These are phyloP conservation scores for Nemotelus pantherinus DNA, from an alignment of 2,888 invertebrate species.

Conservation along the genomic window DNA sequence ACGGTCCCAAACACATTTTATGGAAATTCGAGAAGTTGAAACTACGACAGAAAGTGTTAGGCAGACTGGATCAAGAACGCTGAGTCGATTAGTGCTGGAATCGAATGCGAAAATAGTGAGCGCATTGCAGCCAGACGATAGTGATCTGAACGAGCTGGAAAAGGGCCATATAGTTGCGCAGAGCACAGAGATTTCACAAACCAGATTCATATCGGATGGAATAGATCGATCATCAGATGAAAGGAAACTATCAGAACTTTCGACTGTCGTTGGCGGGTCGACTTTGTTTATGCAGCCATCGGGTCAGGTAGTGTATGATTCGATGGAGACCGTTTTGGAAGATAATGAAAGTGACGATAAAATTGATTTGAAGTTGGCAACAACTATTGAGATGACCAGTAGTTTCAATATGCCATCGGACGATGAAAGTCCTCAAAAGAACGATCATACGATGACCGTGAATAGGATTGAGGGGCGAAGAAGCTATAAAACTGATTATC, in stretches of 20 bases:
- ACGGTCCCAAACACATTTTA: not conserved
- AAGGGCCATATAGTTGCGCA: slow-evolving; percentile 11
- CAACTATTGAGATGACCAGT: slow-evolving; percentile 2
- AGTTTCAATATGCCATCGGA: slow-evolving; percentile 4
- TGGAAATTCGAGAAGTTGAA: not conserved
- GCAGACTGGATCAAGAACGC: slow-evolving; percentile 31
- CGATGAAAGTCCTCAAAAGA: slow-evolving; percentile 3
- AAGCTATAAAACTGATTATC: not conserved
- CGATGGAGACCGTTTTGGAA: too few species aligned
- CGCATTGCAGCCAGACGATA: not conserved
- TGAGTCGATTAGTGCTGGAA: slow-evolving; percentile 47
- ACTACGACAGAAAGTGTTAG: slow-evolving; percentile 5
- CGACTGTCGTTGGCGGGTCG: not conserved
- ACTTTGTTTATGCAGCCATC: not conserved
- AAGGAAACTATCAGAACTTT: not conserved
- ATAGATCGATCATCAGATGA: not conserved
- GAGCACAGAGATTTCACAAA: slow-evolving; percentile 15
- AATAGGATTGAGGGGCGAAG: slow-evolving; percentile 7
- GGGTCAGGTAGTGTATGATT: too few species aligned
- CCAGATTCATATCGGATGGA: not conserved
- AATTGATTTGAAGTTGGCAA: not conserved
- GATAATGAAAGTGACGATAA: too few species aligned
- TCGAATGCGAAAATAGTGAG: slow-evolving; percentile 39
- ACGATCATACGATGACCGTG: not conserved
- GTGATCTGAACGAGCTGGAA: not conserved